phyloP scores from a whole-genome alignment of 2,797 vertebrate species.

The Diplodus puntazzo region DNA sequence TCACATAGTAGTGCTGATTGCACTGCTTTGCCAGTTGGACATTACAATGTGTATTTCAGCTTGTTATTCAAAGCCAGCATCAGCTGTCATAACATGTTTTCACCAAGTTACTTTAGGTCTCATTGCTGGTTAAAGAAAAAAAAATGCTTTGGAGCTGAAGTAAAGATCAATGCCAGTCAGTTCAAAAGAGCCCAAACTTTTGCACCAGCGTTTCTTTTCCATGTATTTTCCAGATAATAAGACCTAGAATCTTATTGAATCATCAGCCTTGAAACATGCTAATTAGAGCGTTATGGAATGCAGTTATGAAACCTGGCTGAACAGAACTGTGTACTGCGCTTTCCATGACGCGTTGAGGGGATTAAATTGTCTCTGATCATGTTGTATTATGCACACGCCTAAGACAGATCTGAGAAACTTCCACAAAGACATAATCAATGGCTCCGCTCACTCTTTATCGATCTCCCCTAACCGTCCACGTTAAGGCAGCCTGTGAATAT shows the following conservation, averaged over 20 bases:
- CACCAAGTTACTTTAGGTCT: not conserved
- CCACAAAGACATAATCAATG: conserved; percentile 58
- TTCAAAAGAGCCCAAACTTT: conserved; percentile 25
- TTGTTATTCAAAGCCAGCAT: conserved; percentile 1
- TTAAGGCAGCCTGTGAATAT: conserved; percentile 30
- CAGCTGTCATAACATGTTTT: not conserved
- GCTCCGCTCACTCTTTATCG: conserved; percentile 37
- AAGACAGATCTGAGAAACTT: conserved; percentile 43
- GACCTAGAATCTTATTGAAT: conserved; percentile 9
- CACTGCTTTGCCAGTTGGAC: not conserved
- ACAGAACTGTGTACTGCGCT: conserved; percentile 12
- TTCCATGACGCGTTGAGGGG: conserved; percentile 33
- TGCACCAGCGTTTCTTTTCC: not conserved
- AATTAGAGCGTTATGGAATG: conserved; percentile 55
- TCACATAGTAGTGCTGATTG: not conserved
- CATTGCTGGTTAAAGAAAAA: not conserved
- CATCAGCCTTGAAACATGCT: conserved; percentile 27
- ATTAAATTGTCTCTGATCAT: conserved; percentile 45
- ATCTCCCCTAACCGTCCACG: conserved; percentile 12
- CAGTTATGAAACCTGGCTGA: conserved; percentile 6
- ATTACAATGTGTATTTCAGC: not conserved
- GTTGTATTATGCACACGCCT: conserved; percentile 8
- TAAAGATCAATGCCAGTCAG: conserved; percentile 3
- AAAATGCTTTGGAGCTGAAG: not conserved
- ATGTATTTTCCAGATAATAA: conserved; percentile 31